A percentile compares a stretch with the other conserved stretches of the same genome.
Conservation (phyloP, 2,113 vertebrate species). For the Poeciliopsis occidentalis region DNA sequence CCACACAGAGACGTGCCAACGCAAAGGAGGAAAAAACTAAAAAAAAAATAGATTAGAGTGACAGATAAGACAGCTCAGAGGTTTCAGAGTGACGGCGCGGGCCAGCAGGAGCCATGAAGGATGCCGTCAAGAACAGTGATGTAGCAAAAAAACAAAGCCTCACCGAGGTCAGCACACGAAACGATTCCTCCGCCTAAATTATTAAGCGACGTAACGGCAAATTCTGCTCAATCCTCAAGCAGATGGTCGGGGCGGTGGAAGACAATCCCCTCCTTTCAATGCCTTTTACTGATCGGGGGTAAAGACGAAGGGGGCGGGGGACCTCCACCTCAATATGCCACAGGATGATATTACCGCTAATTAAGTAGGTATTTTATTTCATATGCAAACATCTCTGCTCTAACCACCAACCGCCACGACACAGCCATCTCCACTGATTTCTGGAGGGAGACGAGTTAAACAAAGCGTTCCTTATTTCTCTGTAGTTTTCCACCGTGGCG, state of each 20-base stretch:
- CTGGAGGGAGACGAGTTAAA: conserved; percentile 40
- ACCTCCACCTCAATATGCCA: conserved; percentile 71
- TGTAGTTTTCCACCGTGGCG: conserved; percentile 6
- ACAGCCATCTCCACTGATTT: conserved; percentile 23
- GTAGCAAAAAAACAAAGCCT: conserved; percentile 53
- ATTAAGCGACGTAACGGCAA: conserved; percentile 63
- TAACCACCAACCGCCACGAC: conserved; percentile 28
- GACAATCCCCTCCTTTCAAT: conserved; percentile 65
- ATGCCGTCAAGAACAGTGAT: conserved; percentile 45
- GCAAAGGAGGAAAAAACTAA: conserved; percentile 52
- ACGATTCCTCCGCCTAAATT: conserved; percentile 59
- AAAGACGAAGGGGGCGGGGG: conserved; percentile 41
- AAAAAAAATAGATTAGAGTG: conserved; percentile 61
- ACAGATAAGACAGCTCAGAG: conserved; percentile 66
- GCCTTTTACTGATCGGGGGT: conserved; percentile 53
- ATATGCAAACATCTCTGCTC: conserved; percentile 53
- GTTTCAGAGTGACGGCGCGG: conserved; percentile 54
- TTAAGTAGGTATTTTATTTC: conserved; percentile 75
- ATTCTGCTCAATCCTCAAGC: conserved; percentile 35
- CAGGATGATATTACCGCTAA: conserved; percentile 77
- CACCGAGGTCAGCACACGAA: conserved; percentile 71
- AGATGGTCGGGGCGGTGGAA: conserved; percentile 53
- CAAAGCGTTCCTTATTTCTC: conserved; percentile 19
- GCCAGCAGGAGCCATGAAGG: conserved; percentile 37
- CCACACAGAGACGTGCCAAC: conserved; percentile 60